phyloP scores from a whole-genome alignment of 2,888 invertebrate genomes.

The Aporophyla nigra region DNA sequence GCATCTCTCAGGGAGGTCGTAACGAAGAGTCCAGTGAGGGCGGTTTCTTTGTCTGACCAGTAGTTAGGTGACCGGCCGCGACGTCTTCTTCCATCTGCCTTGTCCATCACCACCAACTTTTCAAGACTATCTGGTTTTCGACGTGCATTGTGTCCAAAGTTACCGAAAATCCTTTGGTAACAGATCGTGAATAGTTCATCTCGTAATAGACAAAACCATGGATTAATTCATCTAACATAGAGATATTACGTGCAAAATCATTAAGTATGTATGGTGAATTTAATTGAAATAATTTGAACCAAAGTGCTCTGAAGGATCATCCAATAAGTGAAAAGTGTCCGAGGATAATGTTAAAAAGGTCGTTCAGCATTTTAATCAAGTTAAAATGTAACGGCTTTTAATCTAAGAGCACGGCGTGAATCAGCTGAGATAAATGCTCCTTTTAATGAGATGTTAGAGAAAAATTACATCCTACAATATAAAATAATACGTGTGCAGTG shows the following conservation, averaged over 20 bases:
- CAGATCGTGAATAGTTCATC: not conserved
- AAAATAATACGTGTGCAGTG: not conserved
- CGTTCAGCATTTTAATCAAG: conserved; percentile 57
- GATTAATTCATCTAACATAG: not conserved
- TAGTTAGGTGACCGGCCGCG: not conserved
- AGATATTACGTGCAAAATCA: not conserved
- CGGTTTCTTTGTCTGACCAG: not conserved
- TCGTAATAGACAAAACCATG: no score
- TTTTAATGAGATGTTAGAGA: conserved; percentile 1
- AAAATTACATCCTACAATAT: not conserved
- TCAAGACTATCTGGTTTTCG: not conserved
- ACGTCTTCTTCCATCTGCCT: not conserved
- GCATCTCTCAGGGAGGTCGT: not conserved
- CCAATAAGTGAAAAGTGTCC: conserved; percentile 18
- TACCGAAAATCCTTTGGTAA: not conserved
- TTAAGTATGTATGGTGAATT: not conserved
- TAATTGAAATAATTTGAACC: conserved; percentile 42
- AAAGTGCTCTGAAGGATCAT: conserved; percentile 24
- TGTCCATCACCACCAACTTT: not conserved
- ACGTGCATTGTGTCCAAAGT: not conserved
- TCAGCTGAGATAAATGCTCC: conserved; percentile 10
- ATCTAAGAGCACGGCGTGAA: conserved; percentile 18
- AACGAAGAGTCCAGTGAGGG: not conserved
- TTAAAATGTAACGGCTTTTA: conserved; percentile 42
- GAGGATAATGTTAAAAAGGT: conserved; percentile 40